Conservation (phyloP, 2,113 vertebrate genomes). For the Hiodon tergisus region DNA sequence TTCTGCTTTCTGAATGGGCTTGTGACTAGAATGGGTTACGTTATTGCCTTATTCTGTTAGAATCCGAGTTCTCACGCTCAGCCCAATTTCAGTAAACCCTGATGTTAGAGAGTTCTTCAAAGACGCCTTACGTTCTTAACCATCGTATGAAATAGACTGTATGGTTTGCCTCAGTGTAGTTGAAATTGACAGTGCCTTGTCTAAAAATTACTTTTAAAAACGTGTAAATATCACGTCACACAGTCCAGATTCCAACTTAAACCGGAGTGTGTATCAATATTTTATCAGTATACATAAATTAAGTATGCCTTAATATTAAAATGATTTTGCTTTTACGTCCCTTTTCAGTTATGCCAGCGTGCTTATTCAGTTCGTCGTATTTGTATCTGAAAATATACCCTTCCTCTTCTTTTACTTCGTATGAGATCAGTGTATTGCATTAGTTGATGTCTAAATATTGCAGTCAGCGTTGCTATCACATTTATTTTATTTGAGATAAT, state of each 20-base stretch:
- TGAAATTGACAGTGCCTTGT: not conserved
- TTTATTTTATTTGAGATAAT: not conserved
- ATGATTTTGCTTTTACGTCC: too few species aligned
- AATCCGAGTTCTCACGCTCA: not conserved
- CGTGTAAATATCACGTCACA: not conserved
- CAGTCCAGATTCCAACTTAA: not conserved
- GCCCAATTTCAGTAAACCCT: not conserved
- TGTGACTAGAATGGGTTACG: not conserved
- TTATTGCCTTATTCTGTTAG: not conserved
- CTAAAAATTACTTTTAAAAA: not conserved
- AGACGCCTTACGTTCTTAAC: not conserved
- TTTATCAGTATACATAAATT: too few species aligned
- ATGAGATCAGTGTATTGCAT: too few species aligned
- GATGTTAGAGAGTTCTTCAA: not conserved
- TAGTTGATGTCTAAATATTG: too few species aligned
- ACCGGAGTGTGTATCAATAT: too few species aligned
- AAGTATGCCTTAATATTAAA: too few species aligned
- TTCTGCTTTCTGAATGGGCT: not conserved
- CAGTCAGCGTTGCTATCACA: not conserved
- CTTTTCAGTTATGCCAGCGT: conserved; percentile 22
- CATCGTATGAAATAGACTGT: not conserved
- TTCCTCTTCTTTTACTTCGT: not conserved
- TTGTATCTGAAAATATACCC: conserved; percentile 1
- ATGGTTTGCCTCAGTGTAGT: not conserved
- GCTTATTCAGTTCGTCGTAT: conserved; percentile 17